phyloP scores from a whole-genome alignment of 2,888 invertebrate genomes.

The Zygothrica quintamaculata region DNA sequence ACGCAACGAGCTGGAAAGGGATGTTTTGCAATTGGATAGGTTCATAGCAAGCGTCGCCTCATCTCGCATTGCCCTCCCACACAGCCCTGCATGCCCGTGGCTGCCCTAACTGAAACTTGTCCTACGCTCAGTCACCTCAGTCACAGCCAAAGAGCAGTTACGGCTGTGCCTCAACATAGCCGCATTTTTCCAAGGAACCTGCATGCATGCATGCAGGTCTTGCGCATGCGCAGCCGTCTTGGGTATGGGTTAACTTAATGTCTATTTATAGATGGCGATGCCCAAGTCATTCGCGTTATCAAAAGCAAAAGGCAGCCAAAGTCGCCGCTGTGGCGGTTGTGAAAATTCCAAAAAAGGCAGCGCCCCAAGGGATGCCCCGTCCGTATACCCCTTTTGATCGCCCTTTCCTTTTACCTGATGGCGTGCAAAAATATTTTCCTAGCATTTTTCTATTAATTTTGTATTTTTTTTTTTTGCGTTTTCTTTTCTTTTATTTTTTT shows the following conservation, averaged over 20 bases:
- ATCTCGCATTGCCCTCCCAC: conserved; percentile 53
- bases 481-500: not conserved
- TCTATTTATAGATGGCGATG: conserved; percentile 56
- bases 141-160: conserved; percentile 1
- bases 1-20: not conserved
- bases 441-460: conserved; percentile 48
- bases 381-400: conserved; percentile 1
- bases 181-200: conserved; percentile 77
- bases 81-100: conserved; percentile 53
- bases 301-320: conserved; percentile 57
- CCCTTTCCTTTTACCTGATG: conserved; percentile 4
- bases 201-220: conserved; percentile 58
- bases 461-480: not conserved
- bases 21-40: conserved; percentile 34
- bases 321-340: conserved; percentile 64
- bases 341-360: conserved; percentile 69
- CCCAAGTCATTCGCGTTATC: conserved; percentile 56
- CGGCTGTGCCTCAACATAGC: conserved; percentile 25
- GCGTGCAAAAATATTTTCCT: conserved; percentile 53
- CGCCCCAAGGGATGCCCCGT: conserved; percentile 40
- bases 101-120: conserved; percentile 37
- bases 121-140: conserved; percentile 23
- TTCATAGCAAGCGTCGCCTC: conserved; percentile 21
- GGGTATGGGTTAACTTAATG: conserved; percentile 14
- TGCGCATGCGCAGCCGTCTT: conserved; percentile 40